Evolutionary conservation across 2,888 invertebrate genomes (phyloP).

Genomic region (Rotaria macrura): DNA sequence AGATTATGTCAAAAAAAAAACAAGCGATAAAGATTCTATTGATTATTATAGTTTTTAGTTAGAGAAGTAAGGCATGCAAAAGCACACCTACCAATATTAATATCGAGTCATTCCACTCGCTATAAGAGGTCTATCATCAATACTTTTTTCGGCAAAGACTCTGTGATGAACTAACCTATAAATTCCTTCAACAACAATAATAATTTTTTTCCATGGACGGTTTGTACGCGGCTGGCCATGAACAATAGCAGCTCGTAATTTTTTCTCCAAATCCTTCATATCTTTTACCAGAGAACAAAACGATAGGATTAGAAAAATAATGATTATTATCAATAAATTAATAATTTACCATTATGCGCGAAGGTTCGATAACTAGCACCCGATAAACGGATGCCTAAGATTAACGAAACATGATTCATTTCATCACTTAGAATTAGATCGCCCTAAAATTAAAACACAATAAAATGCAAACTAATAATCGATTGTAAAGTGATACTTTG

Average conservation of each 20-base stretch:
- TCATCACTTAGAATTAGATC: constrained; percentile 79
- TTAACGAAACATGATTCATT: constrained; percentile 90
- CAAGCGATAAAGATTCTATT: no score
- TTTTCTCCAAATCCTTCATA: constrained; percentile 68
- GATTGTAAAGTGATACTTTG: constrained; percentile 44
- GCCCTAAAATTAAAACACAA: constrained; percentile 47
- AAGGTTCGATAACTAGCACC: constrained; percentile 75
- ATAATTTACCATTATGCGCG: constrained; percentile 53
- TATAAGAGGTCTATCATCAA: neutral
- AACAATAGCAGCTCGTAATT: constrained; percentile 64
- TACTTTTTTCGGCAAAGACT: neutral
- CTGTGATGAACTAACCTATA: constrained; percentile 56
- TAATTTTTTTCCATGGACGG: constrained; percentile 76
- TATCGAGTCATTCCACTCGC: neutral
- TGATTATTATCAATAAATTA: neutral
- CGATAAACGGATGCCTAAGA: constrained; percentile 78
- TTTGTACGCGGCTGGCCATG: constrained; percentile 67
- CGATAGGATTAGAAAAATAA: no score
- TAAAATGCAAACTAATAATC: neutral
- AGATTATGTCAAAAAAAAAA: no score
- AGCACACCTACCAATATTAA: no score
- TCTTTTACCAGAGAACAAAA: constrained; percentile 53
- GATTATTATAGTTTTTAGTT: no score
- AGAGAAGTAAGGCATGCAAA: no score
- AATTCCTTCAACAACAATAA: constrained; percentile 85